Percentiles rank a stretch among this genome's conserved stretches.
Conservation (phyloP, 2,888 invertebrate genomes). For the Chironomus tentans region DNA sequence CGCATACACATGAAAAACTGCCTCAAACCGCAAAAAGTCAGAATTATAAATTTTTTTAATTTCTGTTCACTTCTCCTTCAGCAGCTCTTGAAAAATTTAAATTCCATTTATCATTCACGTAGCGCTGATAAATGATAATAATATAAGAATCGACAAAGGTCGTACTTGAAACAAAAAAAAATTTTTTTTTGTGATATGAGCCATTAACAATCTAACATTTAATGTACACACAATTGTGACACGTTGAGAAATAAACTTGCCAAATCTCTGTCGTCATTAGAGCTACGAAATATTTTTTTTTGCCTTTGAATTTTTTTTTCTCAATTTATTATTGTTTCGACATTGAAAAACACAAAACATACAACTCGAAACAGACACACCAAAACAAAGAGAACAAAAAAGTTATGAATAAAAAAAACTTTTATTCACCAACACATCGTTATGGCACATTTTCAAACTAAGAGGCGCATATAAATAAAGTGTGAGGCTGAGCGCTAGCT, state of each 20-base stretch:
- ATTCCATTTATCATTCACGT: conserved; percentile 3
- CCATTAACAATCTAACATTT: background rate
- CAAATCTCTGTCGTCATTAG: conserved; percentile 2
- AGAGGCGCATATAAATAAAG: background rate
- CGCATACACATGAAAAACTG: background rate
- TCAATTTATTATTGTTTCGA: conserved; percentile 17
- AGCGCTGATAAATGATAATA: background rate
- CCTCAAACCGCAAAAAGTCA: background rate
- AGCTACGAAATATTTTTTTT: background rate
- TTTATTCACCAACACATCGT: background rate
- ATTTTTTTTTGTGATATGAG: background rate
- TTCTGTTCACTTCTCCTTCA: too few species aligned
- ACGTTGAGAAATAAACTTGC: background rate
- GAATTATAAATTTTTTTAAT: background rate
- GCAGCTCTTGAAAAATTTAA: background rate
- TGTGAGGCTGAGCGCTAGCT: background rate
- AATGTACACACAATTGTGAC: background rate
- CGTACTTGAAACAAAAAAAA: background rate
- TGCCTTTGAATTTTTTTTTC: conserved; percentile 3
- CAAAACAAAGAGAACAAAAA: background rate
- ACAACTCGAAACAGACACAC: conserved; percentile 10
- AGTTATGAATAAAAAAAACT: background rate
- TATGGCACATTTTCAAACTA: background rate
- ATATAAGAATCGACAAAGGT: too few species aligned
- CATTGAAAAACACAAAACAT: conserved; percentile 20